Conservation (phyloP, 2,888 invertebrate genomes). For the Diplazon laetatorius region DNA sequence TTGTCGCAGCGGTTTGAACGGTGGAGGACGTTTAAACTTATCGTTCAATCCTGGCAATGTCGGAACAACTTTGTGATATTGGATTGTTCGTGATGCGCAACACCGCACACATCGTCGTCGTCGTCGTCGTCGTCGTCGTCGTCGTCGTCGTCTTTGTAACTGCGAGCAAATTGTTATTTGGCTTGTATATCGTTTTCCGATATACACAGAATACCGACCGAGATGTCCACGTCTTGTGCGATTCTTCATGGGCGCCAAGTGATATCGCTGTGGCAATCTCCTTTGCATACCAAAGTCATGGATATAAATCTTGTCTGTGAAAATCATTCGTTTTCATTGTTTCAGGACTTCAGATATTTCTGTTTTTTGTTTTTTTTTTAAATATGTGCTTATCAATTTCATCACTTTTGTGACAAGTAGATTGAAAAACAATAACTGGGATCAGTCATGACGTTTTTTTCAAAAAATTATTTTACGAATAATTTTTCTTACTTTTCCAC, state of each 20-base stretch:
- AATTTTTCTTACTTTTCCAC: no score
- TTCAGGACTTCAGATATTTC: no score
- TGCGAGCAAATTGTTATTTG: slow-evolving; percentile 47
- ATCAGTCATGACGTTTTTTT: no score
- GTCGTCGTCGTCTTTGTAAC: slow-evolving; percentile 41
- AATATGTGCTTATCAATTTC: no score
- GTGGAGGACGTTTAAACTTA: background rate
- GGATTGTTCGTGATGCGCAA: background rate
- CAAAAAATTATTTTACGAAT: no score
- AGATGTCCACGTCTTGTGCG: background rate
- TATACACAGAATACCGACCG: background rate
- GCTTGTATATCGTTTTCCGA: slow-evolving; percentile 9
- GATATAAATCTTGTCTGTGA: background rate
- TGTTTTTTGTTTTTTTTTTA: no score
- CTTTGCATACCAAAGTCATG: background rate
- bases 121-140: no score
- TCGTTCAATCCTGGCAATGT: background rate
- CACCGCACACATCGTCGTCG: no score
- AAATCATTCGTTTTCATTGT: background rate
- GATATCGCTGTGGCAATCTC: background rate
- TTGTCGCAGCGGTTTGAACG: background rate
- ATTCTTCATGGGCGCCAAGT: background rate
- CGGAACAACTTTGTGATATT: slow-evolving; percentile 1
- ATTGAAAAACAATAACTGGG: no score
- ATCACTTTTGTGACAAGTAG: no score